These are phyloP conservation scores for Steinernema scapterisci DNA, from an alignment of 2,888 invertebrate species.

Conservation along the genomic window DNA sequence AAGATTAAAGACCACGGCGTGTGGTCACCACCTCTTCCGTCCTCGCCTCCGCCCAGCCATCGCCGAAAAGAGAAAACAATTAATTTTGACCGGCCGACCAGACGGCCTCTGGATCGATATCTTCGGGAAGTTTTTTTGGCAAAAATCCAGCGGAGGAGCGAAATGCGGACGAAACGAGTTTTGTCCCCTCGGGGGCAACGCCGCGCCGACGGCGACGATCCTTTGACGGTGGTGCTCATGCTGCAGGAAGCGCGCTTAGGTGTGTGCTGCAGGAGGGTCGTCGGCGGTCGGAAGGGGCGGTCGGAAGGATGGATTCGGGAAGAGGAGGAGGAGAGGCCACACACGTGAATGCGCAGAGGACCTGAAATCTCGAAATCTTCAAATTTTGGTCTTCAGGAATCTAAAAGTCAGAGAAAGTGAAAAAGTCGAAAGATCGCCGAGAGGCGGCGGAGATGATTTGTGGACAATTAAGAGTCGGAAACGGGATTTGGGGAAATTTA, in stretches of 20 bases:
- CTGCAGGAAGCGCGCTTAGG: not conserved
- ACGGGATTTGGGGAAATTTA: constrained; percentile 16
- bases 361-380: too few relatives aligned
- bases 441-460: constrained; percentile 2
- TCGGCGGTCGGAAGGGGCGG: not conserved
- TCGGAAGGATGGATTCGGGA: not conserved
- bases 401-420: not conserved
- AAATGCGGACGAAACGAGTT: constrained; percentile 10
- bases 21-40: not conserved
- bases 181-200: constrained; percentile 24
- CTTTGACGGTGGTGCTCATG: not conserved
- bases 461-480: constrained; percentile 25
- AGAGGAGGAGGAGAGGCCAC: not conserved
- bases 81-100: constrained; percentile 12
- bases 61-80: not conserved
- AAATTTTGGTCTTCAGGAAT: too few relatives aligned
- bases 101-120: constrained; percentile 11
- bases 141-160: constrained; percentile 20
- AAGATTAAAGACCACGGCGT: not conserved
- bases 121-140: constrained; percentile 31
- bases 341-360: not conserved
- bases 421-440: not conserved
- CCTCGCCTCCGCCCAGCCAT: too few relatives aligned
- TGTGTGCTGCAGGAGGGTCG: not conserved
- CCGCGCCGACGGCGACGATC: not conserved